Percentiles rank a stretch among this genome's conserved stretches.
These are phyloP conservation scores for Peromyscus maniculatus DNA, from an alignment of 2,113 vertebrate genomes.

Conservation along the genomic window DNA sequence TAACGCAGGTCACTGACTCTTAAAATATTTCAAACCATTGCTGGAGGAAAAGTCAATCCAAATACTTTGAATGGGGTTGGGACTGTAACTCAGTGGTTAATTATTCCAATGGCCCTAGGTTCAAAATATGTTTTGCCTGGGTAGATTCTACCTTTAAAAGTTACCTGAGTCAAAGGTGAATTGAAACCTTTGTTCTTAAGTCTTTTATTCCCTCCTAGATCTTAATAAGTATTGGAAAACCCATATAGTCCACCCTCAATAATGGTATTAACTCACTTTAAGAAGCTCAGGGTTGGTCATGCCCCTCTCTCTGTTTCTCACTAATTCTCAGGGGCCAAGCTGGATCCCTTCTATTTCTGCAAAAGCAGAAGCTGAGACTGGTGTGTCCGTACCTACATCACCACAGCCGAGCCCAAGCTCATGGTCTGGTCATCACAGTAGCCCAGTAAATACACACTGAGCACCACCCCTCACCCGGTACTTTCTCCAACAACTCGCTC, in stretches of 20 bases:
- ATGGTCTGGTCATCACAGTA: no score
- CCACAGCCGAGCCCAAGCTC: not conserved
- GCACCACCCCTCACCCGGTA: not conserved
- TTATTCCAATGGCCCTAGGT: not conserved
- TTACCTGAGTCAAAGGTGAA: not conserved
- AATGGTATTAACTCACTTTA: not conserved
- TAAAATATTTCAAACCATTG: not conserved
- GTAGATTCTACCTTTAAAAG: slow-evolving; percentile 5
- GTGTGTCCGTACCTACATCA: not conserved
- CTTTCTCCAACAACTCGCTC: not conserved
- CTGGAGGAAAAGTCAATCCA: not conserved
- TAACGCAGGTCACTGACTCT: not conserved
- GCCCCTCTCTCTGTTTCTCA: not conserved
- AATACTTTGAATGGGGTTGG: not conserved
- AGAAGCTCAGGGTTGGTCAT: not conserved
- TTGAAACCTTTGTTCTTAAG: not conserved
- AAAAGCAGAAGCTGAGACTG: not conserved
- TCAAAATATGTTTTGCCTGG: not conserved
- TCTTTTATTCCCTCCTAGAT: not conserved
- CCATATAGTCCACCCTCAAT: not conserved
- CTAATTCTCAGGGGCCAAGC: not conserved
- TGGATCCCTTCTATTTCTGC: not conserved
- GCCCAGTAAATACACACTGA: not conserved
- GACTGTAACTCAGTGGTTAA: not conserved
- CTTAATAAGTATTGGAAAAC: not conserved